Evolutionary conservation across 2,797 vertebrate genomes (phyloP).

Genomic region (Heliangelus exortis): DNA sequence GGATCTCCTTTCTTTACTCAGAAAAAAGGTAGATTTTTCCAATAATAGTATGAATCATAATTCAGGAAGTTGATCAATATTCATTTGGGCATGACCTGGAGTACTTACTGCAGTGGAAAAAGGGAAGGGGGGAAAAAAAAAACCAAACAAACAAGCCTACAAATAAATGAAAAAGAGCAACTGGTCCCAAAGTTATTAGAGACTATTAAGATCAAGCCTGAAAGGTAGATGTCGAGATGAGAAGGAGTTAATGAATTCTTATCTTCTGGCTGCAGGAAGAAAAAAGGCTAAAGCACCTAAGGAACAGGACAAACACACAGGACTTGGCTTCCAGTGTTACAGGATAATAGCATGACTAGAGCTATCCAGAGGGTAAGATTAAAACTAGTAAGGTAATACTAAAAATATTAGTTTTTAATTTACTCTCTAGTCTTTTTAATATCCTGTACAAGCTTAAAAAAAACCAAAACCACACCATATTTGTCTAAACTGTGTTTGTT

Average conservation of each 20-base stretch:
- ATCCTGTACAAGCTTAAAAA: not conserved
- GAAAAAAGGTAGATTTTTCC: not conserved
- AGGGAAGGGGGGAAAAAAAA: not conserved
- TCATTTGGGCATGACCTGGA: not conserved
- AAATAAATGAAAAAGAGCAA: conserved; percentile 24
- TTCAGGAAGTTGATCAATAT: not conserved
- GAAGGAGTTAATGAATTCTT: conserved; percentile 16
- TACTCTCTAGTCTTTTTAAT: not conserved
- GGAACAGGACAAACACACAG: not conserved
- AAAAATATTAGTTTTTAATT: conserved; percentile 15
- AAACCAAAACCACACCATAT: too few relatives aligned
- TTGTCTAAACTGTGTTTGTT: not conserved
- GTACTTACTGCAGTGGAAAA: not conserved
- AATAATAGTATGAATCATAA: not conserved
- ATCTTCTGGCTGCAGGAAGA: not conserved
- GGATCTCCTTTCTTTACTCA: not conserved
- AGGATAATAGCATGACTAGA: not conserved
- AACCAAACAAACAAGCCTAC: not conserved
- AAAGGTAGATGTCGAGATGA: conserved; percentile 17
- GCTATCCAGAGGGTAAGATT: not conserved
- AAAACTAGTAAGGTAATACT: not conserved
- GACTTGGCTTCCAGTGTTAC: not conserved
- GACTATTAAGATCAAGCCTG: conserved; percentile 1
- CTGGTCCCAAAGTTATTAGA: conserved; percentile 7
- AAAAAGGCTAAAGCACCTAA: not conserved